These are phyloP conservation scores for Heliconius sara DNA, from an alignment of 2,888 invertebrate genomes.

Conservation along the genomic window DNA sequence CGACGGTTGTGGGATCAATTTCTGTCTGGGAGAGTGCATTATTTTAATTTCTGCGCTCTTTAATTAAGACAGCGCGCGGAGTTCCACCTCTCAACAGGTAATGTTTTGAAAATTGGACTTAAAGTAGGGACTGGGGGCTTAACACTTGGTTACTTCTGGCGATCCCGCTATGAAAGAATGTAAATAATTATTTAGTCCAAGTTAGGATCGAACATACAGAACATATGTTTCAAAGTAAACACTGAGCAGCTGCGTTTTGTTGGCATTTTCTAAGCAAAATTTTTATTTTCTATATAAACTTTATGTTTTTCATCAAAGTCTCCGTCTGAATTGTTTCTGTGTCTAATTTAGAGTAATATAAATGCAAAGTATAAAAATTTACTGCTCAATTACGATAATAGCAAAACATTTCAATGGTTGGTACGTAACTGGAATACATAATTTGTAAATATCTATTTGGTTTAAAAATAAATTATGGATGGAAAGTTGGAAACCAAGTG, in stretches of 20 bases:
- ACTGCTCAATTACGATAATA: not conserved
- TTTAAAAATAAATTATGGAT: not conserved
- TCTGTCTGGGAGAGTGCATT: not conserved
- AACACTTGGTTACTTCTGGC: not conserved
- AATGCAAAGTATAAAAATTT: constrained; percentile 10
- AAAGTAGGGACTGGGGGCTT: not conserved
- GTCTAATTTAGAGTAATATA: not conserved
- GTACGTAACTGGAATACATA: not conserved
- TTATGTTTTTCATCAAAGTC: not conserved
- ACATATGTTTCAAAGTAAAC: too few relatives aligned
- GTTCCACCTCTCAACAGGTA: too few relatives aligned
- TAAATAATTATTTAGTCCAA: too few relatives aligned
- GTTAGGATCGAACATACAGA: too few relatives aligned
- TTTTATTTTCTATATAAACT: too few relatives aligned
- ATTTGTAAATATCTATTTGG: not conserved
- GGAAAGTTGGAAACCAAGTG: too few relatives aligned
- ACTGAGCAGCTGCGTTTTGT: too few relatives aligned
- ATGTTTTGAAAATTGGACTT: not conserved
- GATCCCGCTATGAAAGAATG: not conserved
- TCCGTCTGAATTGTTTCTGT: not conserved
- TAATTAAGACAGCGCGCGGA: too few relatives aligned
- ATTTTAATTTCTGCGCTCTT: too few relatives aligned
- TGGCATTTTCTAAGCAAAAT: too few relatives aligned
- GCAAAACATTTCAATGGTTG: constrained; percentile 2
- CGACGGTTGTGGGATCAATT: not conserved